A percentile compares a stretch with the other conserved stretches of the same genome.
Conservation (phyloP, 2,113 vertebrate species). For the Pterocles gutturalis region DNA sequence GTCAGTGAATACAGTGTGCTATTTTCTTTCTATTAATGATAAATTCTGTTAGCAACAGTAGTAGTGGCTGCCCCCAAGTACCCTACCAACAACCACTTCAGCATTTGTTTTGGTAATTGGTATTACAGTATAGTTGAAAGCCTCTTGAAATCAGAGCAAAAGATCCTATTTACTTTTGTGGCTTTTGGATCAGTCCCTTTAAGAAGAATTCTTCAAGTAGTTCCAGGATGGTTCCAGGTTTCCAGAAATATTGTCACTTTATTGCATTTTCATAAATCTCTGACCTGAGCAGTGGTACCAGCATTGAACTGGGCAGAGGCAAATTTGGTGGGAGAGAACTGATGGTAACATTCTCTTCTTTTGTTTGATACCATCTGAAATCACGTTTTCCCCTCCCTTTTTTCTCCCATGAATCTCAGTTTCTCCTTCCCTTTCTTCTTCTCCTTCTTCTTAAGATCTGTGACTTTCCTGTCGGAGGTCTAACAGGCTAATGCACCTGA, state of each 20-base stretch:
- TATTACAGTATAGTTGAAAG: background rate
- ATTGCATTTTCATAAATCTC: constrained; percentile 38
- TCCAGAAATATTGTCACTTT: constrained; percentile 4
- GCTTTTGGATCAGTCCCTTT: background rate
- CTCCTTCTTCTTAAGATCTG: constrained; percentile 11
- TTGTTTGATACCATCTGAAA: constrained; percentile 41
- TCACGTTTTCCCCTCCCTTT: background rate
- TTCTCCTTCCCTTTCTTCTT: constrained; percentile 48
- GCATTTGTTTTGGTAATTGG: background rate
- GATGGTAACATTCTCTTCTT: background rate
- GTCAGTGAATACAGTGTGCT: background rate
- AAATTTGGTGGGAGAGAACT: constrained; percentile 70
- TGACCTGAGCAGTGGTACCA: constrained; percentile 44
- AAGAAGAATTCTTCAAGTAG: background rate
- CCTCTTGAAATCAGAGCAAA: background rate
- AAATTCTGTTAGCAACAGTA: background rate
- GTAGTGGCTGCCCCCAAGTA: background rate
- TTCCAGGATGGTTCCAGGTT: background rate
- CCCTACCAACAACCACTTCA: background rate
- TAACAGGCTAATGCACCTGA: background rate
- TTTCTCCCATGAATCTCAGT: constrained; percentile 34
- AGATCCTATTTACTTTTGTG: background rate
- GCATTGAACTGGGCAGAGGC: constrained; percentile 56
- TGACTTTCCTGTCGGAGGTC: constrained; percentile 19
- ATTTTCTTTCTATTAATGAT: background rate